Evolutionary conservation across 2,113 vertebrate species (phyloP).

Genomic region (Esox niger): DNA sequence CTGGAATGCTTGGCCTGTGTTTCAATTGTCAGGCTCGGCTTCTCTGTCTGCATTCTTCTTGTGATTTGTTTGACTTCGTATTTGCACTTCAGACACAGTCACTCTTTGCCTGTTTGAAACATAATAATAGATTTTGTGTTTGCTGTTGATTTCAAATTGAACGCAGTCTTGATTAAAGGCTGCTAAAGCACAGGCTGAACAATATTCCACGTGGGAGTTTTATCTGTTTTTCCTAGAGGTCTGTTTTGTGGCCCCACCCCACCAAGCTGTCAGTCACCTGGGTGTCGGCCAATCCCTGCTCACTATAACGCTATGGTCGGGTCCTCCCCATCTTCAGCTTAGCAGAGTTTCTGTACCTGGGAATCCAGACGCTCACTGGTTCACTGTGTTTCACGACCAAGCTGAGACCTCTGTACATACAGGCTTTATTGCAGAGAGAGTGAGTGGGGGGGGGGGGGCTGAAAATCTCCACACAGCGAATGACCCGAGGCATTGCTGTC

Average conservation of each 20-base stretch:
- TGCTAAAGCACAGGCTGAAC: too few species aligned
- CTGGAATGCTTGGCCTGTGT: neutral
- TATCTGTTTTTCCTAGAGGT: too few species aligned
- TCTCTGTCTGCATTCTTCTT: neutral
- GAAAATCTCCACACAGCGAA: neutral
- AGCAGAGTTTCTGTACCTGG: neutral
- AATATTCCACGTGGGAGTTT: neutral
- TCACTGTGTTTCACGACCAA: slow-evolving; percentile 16
- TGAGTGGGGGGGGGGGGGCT: neutral
- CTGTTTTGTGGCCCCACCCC: neutral
- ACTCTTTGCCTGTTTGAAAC: neutral
- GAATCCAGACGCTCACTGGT: neutral
- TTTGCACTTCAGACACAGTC: too few species aligned
- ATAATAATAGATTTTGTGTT: too few species aligned
- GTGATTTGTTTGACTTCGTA: neutral
- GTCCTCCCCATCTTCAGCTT: neutral
- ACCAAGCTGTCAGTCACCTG: neutral
- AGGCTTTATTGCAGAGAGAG: slow-evolving; percentile 11
- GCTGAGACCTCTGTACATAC: neutral
- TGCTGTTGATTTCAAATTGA: too few species aligned
- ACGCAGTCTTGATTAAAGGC: too few species aligned
- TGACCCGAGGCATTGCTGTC: neutral
- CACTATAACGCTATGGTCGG: neutral
- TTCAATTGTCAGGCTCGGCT: neutral
- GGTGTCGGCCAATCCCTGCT: neutral